Evolutionary conservation across 2,797 vertebrate genomes (phyloP).

Genomic region (Anguilla anguilla): DNA sequence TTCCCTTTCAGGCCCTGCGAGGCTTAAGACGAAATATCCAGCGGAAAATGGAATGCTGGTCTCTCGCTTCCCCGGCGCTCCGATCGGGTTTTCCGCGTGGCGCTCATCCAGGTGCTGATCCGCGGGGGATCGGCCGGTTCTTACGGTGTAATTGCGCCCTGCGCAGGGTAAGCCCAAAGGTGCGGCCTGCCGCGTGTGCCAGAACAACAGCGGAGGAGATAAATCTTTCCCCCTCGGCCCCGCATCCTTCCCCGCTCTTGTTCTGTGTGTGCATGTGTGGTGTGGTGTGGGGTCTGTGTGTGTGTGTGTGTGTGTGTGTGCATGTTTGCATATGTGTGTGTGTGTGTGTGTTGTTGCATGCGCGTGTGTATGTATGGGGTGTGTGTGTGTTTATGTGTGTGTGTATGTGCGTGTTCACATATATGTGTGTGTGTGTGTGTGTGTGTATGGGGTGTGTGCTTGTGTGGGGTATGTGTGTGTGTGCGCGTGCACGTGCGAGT

Average conservation of each 20-base stretch:
- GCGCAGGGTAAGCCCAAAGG: slow-evolving; percentile 39
- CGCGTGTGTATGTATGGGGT: too few species aligned
- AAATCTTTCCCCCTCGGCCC: slow-evolving; percentile 20
- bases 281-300: not conserved
- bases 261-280: not conserved
- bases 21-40: slow-evolving; percentile 6
- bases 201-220: slow-evolving; percentile 46
- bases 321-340: too few species aligned
- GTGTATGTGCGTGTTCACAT: not conserved
- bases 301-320: slow-evolving; percentile 4
- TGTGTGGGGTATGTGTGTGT: not conserved
- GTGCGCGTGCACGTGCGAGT: not conserved
- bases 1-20: not conserved
- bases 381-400: not conserved
- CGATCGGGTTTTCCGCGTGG: not conserved
- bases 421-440: too few species aligned
- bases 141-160: slow-evolving; percentile 41
- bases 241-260: not conserved
- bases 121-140: slow-evolving; percentile 17
- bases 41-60: slow-evolving; percentile 27
- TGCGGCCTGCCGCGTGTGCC: slow-evolving; percentile 37
- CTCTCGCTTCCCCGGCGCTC: not conserved
- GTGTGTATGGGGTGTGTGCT: too few species aligned
- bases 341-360: too few species aligned
- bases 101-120: slow-evolving; percentile 5